A percentile compares a stretch with the other conserved stretches of the same genome.
Conservation (phyloP, 2,113 vertebrate genomes). For the Carassius gibelio region DNA sequence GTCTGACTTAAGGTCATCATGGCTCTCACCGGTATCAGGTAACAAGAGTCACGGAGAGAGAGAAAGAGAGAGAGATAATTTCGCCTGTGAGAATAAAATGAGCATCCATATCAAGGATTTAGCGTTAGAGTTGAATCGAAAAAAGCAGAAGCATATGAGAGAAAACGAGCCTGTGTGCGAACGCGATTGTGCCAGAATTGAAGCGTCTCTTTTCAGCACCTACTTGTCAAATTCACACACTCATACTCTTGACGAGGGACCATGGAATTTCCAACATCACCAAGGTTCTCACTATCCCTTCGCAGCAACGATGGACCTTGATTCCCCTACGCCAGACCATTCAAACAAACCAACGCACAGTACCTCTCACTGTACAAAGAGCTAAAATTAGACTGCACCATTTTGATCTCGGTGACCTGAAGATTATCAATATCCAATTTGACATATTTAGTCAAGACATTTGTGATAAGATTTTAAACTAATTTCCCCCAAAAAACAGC, state of each 20-base stretch:
- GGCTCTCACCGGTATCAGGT: conserved; percentile 96
- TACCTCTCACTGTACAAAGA: neutral
- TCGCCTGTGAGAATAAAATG: conserved; percentile 31
- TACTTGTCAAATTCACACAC: conserved; percentile 74
- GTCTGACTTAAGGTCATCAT: conserved; percentile 83
- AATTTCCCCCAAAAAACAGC: no score
- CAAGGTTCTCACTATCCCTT: conserved; percentile 61
- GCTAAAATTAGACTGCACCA: neutral
- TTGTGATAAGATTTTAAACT: no score
- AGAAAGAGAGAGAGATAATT: neutral
- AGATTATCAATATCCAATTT: neutral
- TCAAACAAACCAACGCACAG: conserved; percentile 51
- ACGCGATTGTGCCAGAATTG: conserved; percentile 47
- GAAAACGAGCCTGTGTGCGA: conserved; percentile 35
- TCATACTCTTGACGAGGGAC: conserved; percentile 68
- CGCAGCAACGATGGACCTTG: conserved; percentile 61
- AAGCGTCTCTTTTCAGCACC: conserved; percentile 66
- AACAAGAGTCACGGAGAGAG: conserved; percentile 63
- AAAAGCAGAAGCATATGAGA: conserved; percentile 37
- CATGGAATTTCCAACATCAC: conserved; percentile 81
- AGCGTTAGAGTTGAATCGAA: conserved; percentile 8
- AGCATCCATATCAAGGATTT: conserved; percentile 13
- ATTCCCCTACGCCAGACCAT: neutral
- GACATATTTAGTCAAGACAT: no score
- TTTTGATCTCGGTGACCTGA: neutral